Base-by-base conservation (phyloP, 2,113 vertebrate genomes). In the Oncorhynchus clarkii region DNA sequence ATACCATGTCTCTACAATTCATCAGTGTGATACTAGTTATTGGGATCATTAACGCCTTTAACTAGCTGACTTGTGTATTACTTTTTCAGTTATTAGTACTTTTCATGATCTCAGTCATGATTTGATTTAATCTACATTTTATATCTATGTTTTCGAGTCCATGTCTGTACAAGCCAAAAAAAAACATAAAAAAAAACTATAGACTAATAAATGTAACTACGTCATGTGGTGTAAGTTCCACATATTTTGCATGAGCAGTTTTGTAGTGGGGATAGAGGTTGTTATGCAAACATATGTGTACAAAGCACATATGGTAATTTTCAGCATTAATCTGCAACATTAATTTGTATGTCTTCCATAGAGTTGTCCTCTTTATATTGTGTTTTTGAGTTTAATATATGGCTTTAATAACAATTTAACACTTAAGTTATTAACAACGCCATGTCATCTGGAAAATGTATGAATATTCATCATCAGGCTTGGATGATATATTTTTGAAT, bases 141-240 rank as follows among this genome's bases (percentile, higher is more conserved):
- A 2, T 67, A 27, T 60, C 5, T 45, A 26, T 13, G 49, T 29
- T 49, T 11, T 54, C 6, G 26, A 71, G 54, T 49, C 34, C 4
- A 49, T 24, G 66, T 39, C 49, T 59, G 49, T 6, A 80, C 22
- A 78, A 69, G 34, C 88, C 85, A 89, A 88, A 88, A 78, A 67
- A 16, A 54, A 68, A 81, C 31, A 68, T 24, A n/a, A n/a, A n/a
- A n/a, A n/a, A n/a, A 3, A 67, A 72, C 67, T 70, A 16, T 62
- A 22, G 29, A 39, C 11, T 62, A 16, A 22, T 24, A 11, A 9
- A 45, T 45, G 8, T 9, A 45, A 45, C 39, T 9, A 2, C 6
- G 34, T 45, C 39, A 45, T 11, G 39, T 45, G 39, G 39, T 45
- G 39, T 45, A 45, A 45, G 9, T 12, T 45, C 39, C 9, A 45